phyloP scores from a whole-genome alignment of 2,888 invertebrate genomes.

The Oscheius sp. region DNA sequence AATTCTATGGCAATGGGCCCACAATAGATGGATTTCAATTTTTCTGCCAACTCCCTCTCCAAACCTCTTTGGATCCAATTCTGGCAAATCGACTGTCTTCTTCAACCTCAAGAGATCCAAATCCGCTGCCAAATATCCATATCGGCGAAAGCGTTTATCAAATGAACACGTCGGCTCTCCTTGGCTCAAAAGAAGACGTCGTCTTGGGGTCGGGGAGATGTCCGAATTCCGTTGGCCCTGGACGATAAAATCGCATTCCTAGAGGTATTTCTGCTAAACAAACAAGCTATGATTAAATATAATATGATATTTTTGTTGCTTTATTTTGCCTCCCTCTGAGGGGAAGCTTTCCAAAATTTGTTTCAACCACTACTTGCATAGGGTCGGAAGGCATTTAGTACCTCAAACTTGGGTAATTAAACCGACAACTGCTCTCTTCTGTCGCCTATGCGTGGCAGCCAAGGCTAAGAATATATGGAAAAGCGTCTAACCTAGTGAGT shows the following conservation, averaged over 20 bases:
- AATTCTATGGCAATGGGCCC: slow-evolving; percentile 67
- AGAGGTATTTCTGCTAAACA: no score
- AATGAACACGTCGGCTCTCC: slow-evolving; percentile 54
- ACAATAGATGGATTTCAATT: slow-evolving; percentile 60
- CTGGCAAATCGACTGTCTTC: slow-evolving; percentile 54
- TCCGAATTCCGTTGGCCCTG: slow-evolving; percentile 49
- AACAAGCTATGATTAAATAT: no score
- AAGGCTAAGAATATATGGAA: no score
- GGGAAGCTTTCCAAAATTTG: no score
- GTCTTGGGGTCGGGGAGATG: slow-evolving; percentile 57
- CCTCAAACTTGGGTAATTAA: no score
- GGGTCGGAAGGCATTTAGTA: no score
- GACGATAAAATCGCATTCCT: slow-evolving; percentile 51
- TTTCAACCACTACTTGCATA: no score
- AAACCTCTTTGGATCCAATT: slow-evolving; percentile 59
- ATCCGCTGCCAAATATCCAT: slow-evolving; percentile 65
- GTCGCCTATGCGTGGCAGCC: no score
- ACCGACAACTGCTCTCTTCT: no score
- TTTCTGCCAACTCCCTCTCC: slow-evolving; percentile 54
- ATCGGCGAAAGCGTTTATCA: slow-evolving; percentile 67
- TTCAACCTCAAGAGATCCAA: slow-evolving; percentile 63
- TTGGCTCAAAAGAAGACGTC: slow-evolving; percentile 49
- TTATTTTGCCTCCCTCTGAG: no score
- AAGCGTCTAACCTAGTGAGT: no score
- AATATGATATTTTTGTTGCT: no score